These are phyloP conservation scores for Megalops atlanticus DNA, from an alignment of 2,113 vertebrate genomes.

Conservation along the genomic window DNA sequence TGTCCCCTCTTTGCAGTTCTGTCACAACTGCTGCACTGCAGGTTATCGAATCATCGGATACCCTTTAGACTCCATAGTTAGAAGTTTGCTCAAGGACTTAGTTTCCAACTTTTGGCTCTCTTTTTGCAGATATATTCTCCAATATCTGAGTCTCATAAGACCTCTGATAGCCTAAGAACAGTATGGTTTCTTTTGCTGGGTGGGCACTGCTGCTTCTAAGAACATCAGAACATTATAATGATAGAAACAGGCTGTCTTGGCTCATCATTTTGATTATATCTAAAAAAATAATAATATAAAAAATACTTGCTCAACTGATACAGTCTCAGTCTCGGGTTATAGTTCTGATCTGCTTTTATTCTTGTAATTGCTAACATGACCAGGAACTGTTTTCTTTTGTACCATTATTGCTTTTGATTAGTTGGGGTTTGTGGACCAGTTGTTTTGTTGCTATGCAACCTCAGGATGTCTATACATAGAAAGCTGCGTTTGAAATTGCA, in stretches of 20 bases:
- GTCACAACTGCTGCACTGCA: too few species aligned
- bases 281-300: too few species aligned
- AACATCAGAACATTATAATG: not conserved
- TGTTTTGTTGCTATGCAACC: slow-evolving; percentile 33
- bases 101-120: too few species aligned
- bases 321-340: not conserved
- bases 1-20: too few species aligned
- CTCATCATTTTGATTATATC: too few species aligned
- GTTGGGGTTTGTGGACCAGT: not conserved
- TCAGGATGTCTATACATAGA: slow-evolving; percentile 50
- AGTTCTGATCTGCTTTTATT: not conserved
- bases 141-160: not conserved
- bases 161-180: not conserved
- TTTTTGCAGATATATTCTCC: not conserved
- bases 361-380: not conserved
- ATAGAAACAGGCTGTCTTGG: not conserved
- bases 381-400: not conserved
- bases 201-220: not conserved
- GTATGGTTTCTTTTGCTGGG: not conserved
- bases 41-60: too few species aligned
- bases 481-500: slow-evolving; percentile 58
- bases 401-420: too few species aligned
- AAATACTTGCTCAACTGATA: too few species aligned
- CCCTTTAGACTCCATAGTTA: too few species aligned
- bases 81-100: too few species aligned